Base-by-base conservation (phyloP, 2,888 invertebrate genomes). In the Idaea straminata region DNA sequence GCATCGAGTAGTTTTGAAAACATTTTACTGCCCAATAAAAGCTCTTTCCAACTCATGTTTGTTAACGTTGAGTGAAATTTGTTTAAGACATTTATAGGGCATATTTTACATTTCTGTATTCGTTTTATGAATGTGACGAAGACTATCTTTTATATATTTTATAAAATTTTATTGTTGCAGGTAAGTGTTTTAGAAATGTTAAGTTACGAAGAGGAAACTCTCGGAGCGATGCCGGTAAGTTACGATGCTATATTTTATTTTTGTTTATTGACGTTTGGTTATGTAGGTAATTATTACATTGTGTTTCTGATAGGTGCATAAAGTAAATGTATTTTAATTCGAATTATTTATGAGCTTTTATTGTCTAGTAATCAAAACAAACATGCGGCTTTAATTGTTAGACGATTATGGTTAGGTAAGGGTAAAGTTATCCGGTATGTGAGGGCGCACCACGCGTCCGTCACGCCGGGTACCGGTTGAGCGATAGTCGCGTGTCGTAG, bases 351-450 rank as follows among this genome's bases (percentile, higher is more conserved):
- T 13, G 47, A 5, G 13, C 13, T 47, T 47, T 47, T 7, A 13
- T 47, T 47, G 13, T 47, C 7, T 47, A 7, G 10, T 47, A 13
- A 13, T 4, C 47, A 89, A 91, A 90, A 89, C 89, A 91, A 91
- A 90, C 86, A 90, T 84, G 72, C 69, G 81, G 79, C 78, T 77
- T 82, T 89, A 88, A 89, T 91, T 89, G 89, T 86, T 78, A 83
- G 84, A 84, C 84, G 88, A 89, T 91, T 91, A 90, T 87, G 86
- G 85, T 85, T 86, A 25, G 25, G n/a, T n/a, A n/a, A n/a, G 25
- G 25, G 87, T 87, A 84, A 86, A 90, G 88, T 87, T 91, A 89
- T 90, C 89, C 89, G 90, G 89, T 88, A 90, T 88, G 89, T 83
- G 81, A 81, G 15, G 58, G 58, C 7, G 47, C 47, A 47, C 13